Conservation (phyloP, 2,888 invertebrate species). For the Amblyteles armatorius region DNA sequence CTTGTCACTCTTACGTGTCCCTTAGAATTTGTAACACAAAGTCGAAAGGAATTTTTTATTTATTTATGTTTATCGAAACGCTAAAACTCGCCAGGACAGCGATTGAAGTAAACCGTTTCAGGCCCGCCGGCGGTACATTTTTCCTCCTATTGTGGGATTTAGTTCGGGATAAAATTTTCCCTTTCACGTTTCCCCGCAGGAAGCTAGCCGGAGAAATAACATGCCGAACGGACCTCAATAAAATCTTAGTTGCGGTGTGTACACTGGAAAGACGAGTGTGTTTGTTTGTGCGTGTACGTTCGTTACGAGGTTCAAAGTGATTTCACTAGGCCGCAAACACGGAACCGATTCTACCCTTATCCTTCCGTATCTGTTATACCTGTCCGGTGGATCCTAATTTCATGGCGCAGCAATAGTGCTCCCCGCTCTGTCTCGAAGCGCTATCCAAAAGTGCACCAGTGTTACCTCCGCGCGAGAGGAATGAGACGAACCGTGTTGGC, state of each 20-base stretch:
- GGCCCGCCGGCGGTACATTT: not conserved
- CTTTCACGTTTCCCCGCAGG: constrained; percentile 9
- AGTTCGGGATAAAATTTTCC: not conserved
- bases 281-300: not conserved
- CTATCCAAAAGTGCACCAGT: constrained; percentile 11
- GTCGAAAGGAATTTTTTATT: not conserved
- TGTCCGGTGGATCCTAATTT: constrained; percentile 71
- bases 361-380: constrained; percentile 67
- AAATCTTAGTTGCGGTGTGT: constrained; percentile 61
- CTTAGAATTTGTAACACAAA: constrained; percentile 5
- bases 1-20: not conserved
- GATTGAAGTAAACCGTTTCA: constrained; percentile 20
- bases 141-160: not conserved
- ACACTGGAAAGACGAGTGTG: not conserved
- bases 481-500: not conserved
- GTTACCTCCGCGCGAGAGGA: not conserved
- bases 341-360: constrained; percentile 69
- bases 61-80: constrained; percentile 12
- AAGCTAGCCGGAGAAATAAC: constrained; percentile 16
- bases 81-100: constrained; percentile 1
- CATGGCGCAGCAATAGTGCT: constrained; percentile 64
- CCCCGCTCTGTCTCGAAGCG: not conserved
- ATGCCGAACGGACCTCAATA: constrained; percentile 64
- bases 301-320: constrained; percentile 71
- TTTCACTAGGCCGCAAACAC: constrained; percentile 72